A percentile compares a stretch with the other conserved stretches of the same genome.
These are phyloP conservation scores for Drosophila demipolita DNA, from an alignment of 2,888 invertebrate species.

Conservation along the genomic window DNA sequence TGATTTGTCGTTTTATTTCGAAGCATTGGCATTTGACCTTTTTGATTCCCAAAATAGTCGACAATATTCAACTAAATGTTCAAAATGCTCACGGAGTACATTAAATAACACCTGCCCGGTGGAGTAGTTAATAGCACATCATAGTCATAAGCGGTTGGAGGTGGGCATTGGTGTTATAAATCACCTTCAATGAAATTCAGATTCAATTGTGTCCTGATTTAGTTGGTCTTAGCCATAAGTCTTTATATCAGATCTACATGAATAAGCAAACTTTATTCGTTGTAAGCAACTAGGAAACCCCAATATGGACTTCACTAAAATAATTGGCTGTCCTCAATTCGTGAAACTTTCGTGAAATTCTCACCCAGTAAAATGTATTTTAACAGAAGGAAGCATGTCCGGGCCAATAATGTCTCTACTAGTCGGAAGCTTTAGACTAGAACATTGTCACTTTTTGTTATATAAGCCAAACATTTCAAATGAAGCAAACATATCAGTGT, in stretches of 20 bases:
- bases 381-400: not conserved
- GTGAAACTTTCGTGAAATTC: not conserved
- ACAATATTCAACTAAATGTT: constrained; percentile 36
- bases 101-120: constrained; percentile 35
- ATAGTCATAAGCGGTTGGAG: constrained; percentile 1
- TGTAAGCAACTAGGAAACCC: not conserved
- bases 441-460: too few relatives aligned
- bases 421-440: not conserved
- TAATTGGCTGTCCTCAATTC: not conserved
- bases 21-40: constrained; percentile 47
- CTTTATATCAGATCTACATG: not conserved
- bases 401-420: not conserved
- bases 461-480: not conserved
- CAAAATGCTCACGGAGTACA: constrained; percentile 53
- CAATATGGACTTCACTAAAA: not conserved
- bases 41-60: constrained; percentile 40
- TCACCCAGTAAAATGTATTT: not conserved
- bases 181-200: not conserved
- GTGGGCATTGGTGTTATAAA: not conserved
- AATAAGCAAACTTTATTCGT: not conserved
- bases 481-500: not conserved
- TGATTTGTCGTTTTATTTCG: constrained; percentile 33
- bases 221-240: not conserved
- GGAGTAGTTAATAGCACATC: constrained; percentile 16
- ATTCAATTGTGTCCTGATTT: not conserved